Percentiles rank a stretch among this genome's conserved stretches.
These are phyloP conservation scores for Eonycteris spelaea DNA, from an alignment of 2,113 vertebrate species.

Conservation along the genomic window DNA sequence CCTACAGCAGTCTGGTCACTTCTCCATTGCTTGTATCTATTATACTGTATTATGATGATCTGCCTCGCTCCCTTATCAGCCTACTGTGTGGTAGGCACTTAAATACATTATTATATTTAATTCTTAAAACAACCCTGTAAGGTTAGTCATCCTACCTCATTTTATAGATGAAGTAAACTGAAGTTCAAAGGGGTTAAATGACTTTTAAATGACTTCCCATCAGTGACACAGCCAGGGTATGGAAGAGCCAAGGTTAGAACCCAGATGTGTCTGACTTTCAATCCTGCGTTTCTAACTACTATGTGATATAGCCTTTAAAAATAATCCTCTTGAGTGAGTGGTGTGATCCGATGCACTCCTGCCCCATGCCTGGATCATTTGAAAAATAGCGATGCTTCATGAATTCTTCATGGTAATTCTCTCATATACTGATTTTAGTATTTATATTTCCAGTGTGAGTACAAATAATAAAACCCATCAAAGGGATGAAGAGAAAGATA, in stretches of 20 bases:
- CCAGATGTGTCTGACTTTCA: constrained; percentile 45
- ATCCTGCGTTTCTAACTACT: constrained; percentile 32
- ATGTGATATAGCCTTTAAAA: constrained; percentile 27
- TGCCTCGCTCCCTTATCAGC: background rate
- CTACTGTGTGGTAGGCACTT: constrained; percentile 33
- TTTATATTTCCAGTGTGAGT: constrained; percentile 50
- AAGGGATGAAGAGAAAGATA: constrained; percentile 11
- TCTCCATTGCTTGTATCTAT: background rate
- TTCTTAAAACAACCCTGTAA: constrained; percentile 55
- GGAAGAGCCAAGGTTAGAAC: constrained; percentile 45
- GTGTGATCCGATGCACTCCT: background rate
- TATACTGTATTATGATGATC: background rate
- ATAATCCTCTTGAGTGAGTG: background rate
- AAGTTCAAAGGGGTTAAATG: constrained; percentile 56
- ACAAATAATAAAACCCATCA: constrained; percentile 29
- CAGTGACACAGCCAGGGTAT: constrained; percentile 32
- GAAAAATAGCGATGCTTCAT: constrained; percentile 40
- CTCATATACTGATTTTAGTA: constrained; percentile 30
- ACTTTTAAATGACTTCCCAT: constrained; percentile 58
- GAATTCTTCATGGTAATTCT: constrained; percentile 47
- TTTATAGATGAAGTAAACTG: constrained; percentile 60
- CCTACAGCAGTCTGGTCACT: background rate
- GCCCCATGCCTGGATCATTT: constrained; percentile 8
- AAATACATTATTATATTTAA: constrained; percentile 40
- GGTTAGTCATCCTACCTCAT: constrained; percentile 5